A percentile compares a stretch with the other conserved stretches of the same genome.
Conservation (phyloP, 1,140 invertebrate genomes). For the Hylaeus anthracinus region DNA sequence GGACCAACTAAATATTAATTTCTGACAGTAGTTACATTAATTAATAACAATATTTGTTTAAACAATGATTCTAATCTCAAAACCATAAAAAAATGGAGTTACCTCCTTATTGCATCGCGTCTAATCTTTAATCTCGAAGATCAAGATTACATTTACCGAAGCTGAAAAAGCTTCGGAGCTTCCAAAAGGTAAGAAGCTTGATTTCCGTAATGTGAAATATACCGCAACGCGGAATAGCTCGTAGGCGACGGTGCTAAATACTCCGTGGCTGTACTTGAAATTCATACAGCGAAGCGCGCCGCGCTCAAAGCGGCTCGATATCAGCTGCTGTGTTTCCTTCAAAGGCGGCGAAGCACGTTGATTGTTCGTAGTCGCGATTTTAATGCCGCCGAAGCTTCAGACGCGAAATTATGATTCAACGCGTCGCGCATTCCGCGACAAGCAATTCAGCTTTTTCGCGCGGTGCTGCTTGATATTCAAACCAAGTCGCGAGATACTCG, state of each 20-base stretch:
- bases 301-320: conserved; percentile 65
- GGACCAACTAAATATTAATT: no score
- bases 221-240: neutral
- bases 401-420: conserved; percentile 41
- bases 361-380: conserved; percentile 60
- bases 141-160: no score
- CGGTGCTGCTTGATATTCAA: conserved; percentile 25
- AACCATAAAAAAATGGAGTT: no score
- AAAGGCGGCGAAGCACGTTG: conserved; percentile 61
- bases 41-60: no score
- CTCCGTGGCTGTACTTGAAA: conserved; percentile 58
- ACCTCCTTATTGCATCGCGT: no score
- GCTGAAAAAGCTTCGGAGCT: no score
- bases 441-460: conserved; percentile 18
- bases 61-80: no score
- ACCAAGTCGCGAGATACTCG: neutral
- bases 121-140: no score
- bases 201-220: neutral
- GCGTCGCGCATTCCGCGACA: conserved; percentile 27
- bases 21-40: no score
- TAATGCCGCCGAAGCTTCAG: conserved; percentile 27
- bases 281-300: conserved; percentile 56
- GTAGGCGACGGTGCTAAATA: neutral
- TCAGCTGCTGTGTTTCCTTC: conserved; percentile 55
- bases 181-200: no score